Evolutionary conservation across 2,113 vertebrate genomes (phyloP).

Genomic region (Benthochromis sp.): DNA sequence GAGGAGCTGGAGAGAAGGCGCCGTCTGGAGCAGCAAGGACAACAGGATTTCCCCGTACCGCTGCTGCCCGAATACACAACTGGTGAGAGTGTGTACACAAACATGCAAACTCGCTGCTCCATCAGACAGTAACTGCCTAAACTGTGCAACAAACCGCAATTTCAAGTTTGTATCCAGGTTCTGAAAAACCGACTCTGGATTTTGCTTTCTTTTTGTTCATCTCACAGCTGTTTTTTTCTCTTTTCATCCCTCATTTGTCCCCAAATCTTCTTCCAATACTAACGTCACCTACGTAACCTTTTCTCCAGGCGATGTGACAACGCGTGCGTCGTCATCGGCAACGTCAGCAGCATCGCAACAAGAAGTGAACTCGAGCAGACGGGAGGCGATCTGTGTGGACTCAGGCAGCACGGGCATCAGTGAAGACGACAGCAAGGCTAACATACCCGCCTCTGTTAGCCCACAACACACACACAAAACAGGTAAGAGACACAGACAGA

Average conservation of each 20-base stretch:
- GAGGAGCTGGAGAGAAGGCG: slow-evolving; percentile 88
- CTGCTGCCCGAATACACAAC: slow-evolving; percentile 56
- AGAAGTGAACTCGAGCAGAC: slow-evolving; percentile 39
- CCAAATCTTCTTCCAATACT: not conserved
- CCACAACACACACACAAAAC: slow-evolving; percentile 63
- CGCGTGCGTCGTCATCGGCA: slow-evolving; percentile 62
- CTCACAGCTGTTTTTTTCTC: not conserved
- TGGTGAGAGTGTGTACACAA: slow-evolving; percentile 24
- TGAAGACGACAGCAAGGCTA: slow-evolving; percentile 72
- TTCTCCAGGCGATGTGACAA: slow-evolving; percentile 66
- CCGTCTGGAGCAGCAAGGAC: slow-evolving; percentile 84
- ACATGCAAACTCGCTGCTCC: not conserved
- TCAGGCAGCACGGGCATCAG: slow-evolving; percentile 60
- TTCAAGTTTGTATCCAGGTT: not conserved
- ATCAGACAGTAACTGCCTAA: not conserved
- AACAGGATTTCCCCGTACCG: slow-evolving; percentile 75
- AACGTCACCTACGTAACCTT: not conserved
- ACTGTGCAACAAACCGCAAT: not conserved
- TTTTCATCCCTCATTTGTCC: not conserved
- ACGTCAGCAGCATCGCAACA: slow-evolving; percentile 17
- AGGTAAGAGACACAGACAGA: slow-evolving; percentile 68
- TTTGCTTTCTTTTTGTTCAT: not conserved
- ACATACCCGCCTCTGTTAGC: not conserved
- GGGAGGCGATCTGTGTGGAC: slow-evolving; percentile 80
- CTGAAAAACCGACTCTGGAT: not conserved